phyloP scores from a whole-genome alignment of 2,888 invertebrate genomes.

The Epiblema foenella region DNA sequence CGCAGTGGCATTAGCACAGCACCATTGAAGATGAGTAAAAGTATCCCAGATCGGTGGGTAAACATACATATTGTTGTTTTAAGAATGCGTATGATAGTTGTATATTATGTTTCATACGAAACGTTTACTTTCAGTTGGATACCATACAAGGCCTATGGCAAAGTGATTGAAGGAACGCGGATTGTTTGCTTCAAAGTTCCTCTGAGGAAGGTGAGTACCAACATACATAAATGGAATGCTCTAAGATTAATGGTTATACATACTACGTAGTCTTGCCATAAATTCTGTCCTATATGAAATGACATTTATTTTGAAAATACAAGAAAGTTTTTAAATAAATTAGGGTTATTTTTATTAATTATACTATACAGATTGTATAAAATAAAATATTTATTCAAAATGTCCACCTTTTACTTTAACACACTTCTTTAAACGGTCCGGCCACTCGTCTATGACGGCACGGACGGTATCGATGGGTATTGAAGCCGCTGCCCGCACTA shows the following conservation, averaged over 20 bases:
- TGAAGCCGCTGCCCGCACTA: no score
- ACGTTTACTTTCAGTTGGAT: slow-evolving; percentile 84
- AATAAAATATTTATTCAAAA: no score
- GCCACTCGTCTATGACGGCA: no score
- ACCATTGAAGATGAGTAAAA: slow-evolving; percentile 44
- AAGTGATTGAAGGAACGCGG: slow-evolving; percentile 87
- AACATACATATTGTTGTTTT: slow-evolving; percentile 7
- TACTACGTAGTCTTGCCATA: no score
- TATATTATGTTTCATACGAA: not conserved
- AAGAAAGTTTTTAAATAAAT: no score
- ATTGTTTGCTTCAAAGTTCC: slow-evolving; percentile 92
- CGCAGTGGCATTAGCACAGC: slow-evolving; percentile 17
- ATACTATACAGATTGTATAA: no score
- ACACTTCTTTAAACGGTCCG: no score
- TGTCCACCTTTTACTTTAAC: no score
- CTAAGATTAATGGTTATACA: not conserved
- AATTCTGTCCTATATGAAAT: no score
- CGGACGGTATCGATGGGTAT: no score
- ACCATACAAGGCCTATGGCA: slow-evolving; percentile 86
- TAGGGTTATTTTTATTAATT: no score
- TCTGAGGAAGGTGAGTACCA: slow-evolving; percentile 66
- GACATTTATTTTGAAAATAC: no score
- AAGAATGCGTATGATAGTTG: not conserved
- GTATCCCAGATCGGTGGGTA: slow-evolving; percentile 47
- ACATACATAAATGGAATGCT: not conserved